phyloP scores from a whole-genome alignment of 2,797 vertebrate genomes.

The Morelia viridis region DNA sequence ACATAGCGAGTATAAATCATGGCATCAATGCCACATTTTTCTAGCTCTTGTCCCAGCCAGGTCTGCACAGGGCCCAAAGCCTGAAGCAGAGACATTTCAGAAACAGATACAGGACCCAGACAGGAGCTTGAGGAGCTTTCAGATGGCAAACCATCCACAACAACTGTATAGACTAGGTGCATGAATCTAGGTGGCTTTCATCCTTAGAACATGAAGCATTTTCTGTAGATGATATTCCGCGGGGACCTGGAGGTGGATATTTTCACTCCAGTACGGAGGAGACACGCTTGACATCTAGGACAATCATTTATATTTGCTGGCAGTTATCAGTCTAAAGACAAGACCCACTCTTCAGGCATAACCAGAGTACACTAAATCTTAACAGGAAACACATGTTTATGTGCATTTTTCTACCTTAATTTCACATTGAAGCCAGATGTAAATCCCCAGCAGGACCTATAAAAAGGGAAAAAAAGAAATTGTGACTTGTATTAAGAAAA shows the following conservation, averaged over 20 bases:
- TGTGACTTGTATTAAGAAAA: constrained; percentile 57
- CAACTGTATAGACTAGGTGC: constrained; percentile 90
- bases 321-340: constrained; percentile 81
- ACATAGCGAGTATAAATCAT: constrained; percentile 99
- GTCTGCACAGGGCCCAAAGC: constrained; percentile 98
- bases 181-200: constrained; percentile 93
- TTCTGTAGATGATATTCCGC: constrained; percentile 74
- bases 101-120: constrained; percentile 84
- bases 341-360: constrained; percentile 88
- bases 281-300: constrained; percentile 85
- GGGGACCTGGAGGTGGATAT: constrained; percentile 76
- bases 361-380: constrained; percentile 80
- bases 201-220: constrained; percentile 85
- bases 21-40: constrained; percentile 99
- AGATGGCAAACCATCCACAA: constrained; percentile 88
- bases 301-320: constrained; percentile 82
- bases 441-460: constrained; percentile 89
- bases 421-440: constrained; percentile 87
- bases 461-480: constrained; percentile 68
- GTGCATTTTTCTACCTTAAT: constrained; percentile 79
- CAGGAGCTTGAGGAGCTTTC: constrained; percentile 86
- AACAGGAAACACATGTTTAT: constrained; percentile 77
- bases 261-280: constrained; percentile 86
- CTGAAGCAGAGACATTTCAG: constrained; percentile 98
- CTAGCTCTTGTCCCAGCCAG: constrained; percentile 99